These are phyloP conservation scores for Drosophila rufa DNA, from an alignment of 1,140 invertebrate genomes.

Conservation along the genomic window DNA sequence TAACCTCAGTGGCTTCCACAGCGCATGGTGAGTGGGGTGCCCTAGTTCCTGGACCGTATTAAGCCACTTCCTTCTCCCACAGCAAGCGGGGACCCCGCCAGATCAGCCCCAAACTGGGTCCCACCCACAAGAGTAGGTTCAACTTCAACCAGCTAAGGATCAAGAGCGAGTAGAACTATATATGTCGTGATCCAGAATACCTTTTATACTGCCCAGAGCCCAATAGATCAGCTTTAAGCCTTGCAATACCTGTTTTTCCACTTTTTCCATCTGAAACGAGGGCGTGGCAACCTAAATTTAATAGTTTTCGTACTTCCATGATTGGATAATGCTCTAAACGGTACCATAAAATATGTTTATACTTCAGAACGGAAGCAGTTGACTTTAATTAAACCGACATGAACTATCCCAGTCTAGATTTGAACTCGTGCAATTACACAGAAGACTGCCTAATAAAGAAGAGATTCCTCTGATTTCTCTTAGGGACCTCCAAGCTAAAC, in stretches of 20 bases:
- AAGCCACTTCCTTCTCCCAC: too few relatives aligned
- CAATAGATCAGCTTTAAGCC: too few relatives aligned
- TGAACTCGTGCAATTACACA: neutral
- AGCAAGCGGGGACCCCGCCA: constrained; percentile 49
- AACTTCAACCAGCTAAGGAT: constrained; percentile 59
- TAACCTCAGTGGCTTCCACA: constrained; percentile 37
- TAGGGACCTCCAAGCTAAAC: too few relatives aligned
- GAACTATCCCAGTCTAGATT: neutral
- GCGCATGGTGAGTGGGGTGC: constrained; percentile 44
- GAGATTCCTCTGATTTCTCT: neutral
- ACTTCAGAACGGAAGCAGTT: neutral
- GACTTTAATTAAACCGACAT: neutral
- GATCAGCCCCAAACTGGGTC: constrained; percentile 1
- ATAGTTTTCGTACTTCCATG: too few relatives aligned
- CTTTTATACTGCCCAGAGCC: too few relatives aligned
- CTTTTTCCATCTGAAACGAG: too few relatives aligned
- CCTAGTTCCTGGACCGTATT: neutral
- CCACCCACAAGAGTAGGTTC: constrained; percentile 51
- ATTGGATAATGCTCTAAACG: too few relatives aligned
- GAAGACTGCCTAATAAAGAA: constrained; percentile 1
- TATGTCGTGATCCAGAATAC: too few relatives aligned
- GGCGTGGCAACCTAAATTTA: too few relatives aligned
- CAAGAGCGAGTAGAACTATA: constrained; percentile 23
- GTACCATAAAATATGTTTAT: neutral
- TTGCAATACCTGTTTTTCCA: too few relatives aligned